These are phyloP conservation scores for Turritopsis dohrnii DNA, from an alignment of 30 jellyfish, hydroid and myxozoan genomes.

Conservation along the genomic window DNA sequence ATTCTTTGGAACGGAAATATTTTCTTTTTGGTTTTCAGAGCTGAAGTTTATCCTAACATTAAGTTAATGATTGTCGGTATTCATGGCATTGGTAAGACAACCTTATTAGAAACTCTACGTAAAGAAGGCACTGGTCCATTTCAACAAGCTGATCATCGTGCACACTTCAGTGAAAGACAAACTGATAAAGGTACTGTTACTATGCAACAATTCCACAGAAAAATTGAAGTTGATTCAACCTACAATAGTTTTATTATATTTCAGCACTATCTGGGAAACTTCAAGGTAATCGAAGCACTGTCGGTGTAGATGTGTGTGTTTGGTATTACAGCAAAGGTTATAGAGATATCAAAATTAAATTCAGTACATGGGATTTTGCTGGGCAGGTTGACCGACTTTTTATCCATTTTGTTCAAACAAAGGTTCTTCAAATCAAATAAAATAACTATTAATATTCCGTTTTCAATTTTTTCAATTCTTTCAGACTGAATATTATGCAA, in stretches of 20 bases:
- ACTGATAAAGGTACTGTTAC: constrained; percentile 42
- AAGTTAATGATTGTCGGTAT: constrained; percentile 89
- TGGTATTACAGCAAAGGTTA: constrained; percentile 62
- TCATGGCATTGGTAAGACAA: constrained; percentile 75
- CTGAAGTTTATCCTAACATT: constrained; percentile 62
- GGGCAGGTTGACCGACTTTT: constrained; percentile 64
- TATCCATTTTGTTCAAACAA: background rate
- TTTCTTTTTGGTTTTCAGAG: constrained; percentile 45
- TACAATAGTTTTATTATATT: too few relatives aligned
- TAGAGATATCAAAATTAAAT: constrained; percentile 46
- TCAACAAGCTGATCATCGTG: constrained; percentile 41
- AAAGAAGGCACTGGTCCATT: constrained; percentile 78
- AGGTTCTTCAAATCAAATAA: background rate
- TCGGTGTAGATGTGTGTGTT: constrained; percentile 90
- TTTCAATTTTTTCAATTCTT: background rate
- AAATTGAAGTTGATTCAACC: too few relatives aligned
- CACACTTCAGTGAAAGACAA: constrained; percentile 50
- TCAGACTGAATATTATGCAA: constrained; percentile 90
- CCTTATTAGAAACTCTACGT: constrained; percentile 56
- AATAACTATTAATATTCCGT: too few relatives aligned
- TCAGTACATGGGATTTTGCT: constrained; percentile 94
- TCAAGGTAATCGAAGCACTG: constrained; percentile 48
- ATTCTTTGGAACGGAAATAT: too few relatives aligned
- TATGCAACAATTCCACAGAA: background rate
- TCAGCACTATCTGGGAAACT: background rate